Percentiles rank a stretch among this genome's conserved stretches.
Conservation (phyloP, 2,797 vertebrate species). For the Bradypus variegatus region DNA sequence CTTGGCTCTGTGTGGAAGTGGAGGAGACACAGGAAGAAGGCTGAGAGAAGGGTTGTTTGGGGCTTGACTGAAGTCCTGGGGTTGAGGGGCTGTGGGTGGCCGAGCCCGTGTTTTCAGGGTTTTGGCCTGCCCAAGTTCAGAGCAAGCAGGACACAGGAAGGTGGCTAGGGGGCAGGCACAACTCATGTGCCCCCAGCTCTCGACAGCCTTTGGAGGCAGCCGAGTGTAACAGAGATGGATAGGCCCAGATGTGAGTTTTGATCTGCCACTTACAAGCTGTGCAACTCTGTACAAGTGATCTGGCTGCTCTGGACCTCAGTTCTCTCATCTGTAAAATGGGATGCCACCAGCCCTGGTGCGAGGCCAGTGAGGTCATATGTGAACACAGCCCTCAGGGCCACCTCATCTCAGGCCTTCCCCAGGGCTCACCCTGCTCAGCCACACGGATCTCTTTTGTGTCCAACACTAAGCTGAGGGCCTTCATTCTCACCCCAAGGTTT, state of each 20-base stretch:
- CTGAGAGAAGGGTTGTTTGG: not conserved
- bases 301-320: not conserved
- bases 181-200: fast-evolving
- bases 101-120: not conserved
- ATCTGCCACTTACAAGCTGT: not conserved
- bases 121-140: not conserved
- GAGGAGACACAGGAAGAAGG: not conserved
- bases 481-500: not conserved
- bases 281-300: not conserved
- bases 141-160: not conserved
- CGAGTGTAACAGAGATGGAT: not conserved
- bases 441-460: not conserved
- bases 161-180: not conserved
- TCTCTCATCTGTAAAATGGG: not conserved
- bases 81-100: not conserved
- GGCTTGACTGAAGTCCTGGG: not conserved
- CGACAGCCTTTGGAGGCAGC: not conserved
- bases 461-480: not conserved
- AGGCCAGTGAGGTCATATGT: not conserved
- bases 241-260: not conserved
- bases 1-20: not conserved
- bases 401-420: not conserved
- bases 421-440: not conserved
- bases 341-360: not conserved
- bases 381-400: not conserved